A percentile compares a stretch with the other conserved stretches of the same genome.
These are phyloP conservation scores for Antheraea yamamai DNA, from an alignment of 2,888 invertebrate species.

Conservation along the genomic window DNA sequence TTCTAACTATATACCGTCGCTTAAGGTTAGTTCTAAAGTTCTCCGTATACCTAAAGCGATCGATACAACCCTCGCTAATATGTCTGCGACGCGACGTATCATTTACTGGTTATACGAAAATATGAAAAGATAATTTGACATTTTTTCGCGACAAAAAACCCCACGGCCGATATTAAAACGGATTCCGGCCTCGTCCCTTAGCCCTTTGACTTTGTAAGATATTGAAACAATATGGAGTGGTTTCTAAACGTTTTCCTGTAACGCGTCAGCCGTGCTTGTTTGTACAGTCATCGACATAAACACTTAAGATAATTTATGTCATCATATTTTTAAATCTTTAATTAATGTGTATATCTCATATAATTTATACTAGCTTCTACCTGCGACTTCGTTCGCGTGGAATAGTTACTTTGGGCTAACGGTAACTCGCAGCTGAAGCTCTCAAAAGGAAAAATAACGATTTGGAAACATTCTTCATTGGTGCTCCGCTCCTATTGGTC, in stretches of 20 bases:
- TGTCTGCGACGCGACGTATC: not conserved
- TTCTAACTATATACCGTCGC: not conserved
- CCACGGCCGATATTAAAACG: slow-evolving; percentile 21
- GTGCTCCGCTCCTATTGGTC: no score
- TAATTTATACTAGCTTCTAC: no score
- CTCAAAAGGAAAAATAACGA: no score
- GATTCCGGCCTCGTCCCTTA: slow-evolving; percentile 7
- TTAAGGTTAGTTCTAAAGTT: not conserved
- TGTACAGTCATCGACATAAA: not conserved
- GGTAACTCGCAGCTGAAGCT: no score
- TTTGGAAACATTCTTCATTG: no score
- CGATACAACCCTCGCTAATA: not conserved
- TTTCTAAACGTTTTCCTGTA: slow-evolving; percentile 10
- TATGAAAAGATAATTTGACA: slow-evolving; percentile 22
- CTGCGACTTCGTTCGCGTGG: no score
- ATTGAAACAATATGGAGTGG: slow-evolving; percentile 18
- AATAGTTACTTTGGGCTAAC: no score
- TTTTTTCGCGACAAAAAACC: slow-evolving; percentile 9
- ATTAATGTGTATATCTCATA: no score
- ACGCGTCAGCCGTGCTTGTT: slow-evolving; percentile 1
- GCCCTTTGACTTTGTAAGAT: slow-evolving; percentile 13
- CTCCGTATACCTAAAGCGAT: not conserved
- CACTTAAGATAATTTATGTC: no score
- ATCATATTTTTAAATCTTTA: no score
- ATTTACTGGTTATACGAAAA: not conserved